Evolutionary conservation across 2,888 invertebrate genomes (phyloP).

Genomic region (Heliconius aoede): DNA sequence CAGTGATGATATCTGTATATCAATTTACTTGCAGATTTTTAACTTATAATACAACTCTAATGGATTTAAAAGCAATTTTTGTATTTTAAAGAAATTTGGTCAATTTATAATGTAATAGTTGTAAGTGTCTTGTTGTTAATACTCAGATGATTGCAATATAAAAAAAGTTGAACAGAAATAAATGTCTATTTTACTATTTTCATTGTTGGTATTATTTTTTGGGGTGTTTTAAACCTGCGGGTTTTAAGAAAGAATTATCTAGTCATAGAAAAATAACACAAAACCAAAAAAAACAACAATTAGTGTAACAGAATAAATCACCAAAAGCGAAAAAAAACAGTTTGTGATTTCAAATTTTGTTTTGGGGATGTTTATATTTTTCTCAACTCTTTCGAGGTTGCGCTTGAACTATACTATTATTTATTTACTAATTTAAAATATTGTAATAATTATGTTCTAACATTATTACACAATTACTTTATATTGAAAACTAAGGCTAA

Average conservation of each 20-base stretch:
- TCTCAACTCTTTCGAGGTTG: no score
- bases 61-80: conserved; percentile 9
- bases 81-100: conserved; percentile 21
- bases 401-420: no score
- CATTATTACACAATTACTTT: no score
- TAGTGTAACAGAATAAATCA: no score
- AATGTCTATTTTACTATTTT: conserved; percentile 84
- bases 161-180: conserved; percentile 77
- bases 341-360: no score
- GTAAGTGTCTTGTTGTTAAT: conserved; percentile 77
- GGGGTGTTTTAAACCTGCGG: background rate
- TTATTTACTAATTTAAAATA: no score
- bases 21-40: background rate
- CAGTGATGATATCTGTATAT: conserved; percentile 8
- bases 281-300: no score
- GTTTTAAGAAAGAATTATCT: background rate
- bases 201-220: conserved; percentile 73
- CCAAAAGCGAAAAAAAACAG: no score
- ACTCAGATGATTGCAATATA: conserved; percentile 75
- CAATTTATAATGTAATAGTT: conserved; percentile 36
- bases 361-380: no score
- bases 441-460: no score
- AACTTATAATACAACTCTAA: conserved; percentile 5
- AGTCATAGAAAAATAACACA: no score
- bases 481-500: no score